Base-by-base conservation (phyloP, 2,797 vertebrate genomes). In the Kryptopterus vitreolus region DNA sequence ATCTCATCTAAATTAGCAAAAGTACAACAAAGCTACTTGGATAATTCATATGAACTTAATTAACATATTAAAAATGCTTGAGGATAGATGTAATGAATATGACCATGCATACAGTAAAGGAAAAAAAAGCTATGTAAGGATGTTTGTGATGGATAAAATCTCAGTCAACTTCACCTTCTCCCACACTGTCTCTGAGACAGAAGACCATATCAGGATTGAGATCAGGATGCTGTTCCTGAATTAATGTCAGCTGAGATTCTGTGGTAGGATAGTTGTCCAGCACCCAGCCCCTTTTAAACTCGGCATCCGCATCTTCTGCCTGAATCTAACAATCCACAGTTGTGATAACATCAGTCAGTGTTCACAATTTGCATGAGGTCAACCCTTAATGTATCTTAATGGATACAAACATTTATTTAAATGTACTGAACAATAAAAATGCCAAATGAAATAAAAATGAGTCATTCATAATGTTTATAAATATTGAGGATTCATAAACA, bases 221-320 rank as follows among this genome's bases (percentile, higher is more conserved):
- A 84, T 85, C 91, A 81, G 85, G 91, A 29, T 83, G 72, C 38
- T 82, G 79, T 62, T 94, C 86, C 68, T 86, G 55, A 76, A 98
- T 89, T 70, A 79, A 83, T 55, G 85, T 79, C 92, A 96, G 90
- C 61, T 96, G 92, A 2, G 93, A 91, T 81, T 52, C 20, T 61
- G 84, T 89, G 35, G 88, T 84, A 65, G 97, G 96, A 80, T 94
- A 96, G 90, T 97, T 96, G 88, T 99, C 96, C 63, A 99, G 87
- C 73, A 99, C 92, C 97, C 97, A 99, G 31, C 96, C 96, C 81
- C 93, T 93, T 81, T 82, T 89, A 68, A 82, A 77, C 35, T 91
- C 86, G 59, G 87, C 88, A 81, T 89, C 92, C 65, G 85, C 57
- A 87, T 93, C 91, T 8, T 85, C 79, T 52, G 90, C 89, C 68